phyloP scores from a whole-genome alignment of 2,888 invertebrate genomes.

The Chrysolina oricalcia region DNA sequence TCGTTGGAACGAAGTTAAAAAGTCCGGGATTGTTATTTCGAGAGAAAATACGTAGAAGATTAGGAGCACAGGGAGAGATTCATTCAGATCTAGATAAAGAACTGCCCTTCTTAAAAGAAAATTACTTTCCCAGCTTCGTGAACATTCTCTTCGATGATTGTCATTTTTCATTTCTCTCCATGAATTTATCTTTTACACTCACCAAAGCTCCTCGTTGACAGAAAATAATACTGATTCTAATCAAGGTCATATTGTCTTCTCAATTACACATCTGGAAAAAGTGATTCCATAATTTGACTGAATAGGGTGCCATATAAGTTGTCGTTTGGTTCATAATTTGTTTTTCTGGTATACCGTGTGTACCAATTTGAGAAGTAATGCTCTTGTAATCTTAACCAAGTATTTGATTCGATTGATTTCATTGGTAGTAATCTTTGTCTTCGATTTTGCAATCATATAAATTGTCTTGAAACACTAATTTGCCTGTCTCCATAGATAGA shows the following conservation, averaged over 20 bases:
- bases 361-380: too few species aligned
- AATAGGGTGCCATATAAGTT: too few species aligned
- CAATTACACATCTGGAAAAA: too few species aligned
- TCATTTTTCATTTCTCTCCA: conserved; percentile 25
- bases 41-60: conserved; percentile 22
- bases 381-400: too few species aligned
- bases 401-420: too few species aligned
- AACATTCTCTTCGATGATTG: conserved; percentile 28
- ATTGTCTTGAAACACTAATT: too few species aligned
- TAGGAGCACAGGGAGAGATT: conserved; percentile 26
- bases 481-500: too few species aligned
- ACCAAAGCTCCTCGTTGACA: neutral
- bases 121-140: conserved; percentile 33
- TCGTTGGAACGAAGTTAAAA: conserved; percentile 20
- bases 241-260: neutral
- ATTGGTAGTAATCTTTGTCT: too few species aligned
- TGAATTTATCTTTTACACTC: conserved; percentile 13
- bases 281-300: too few species aligned
- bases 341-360: too few species aligned
- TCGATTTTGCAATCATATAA: too few species aligned
- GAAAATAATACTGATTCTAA: neutral
- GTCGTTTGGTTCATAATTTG: too few species aligned
- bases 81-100: conserved; percentile 27
- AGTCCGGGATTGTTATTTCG: conserved; percentile 27
- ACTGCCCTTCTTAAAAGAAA: conserved; percentile 24